Percentiles rank a stretch among this genome's conserved stretches.
Conservation (phyloP, 2,797 vertebrate genomes). For the Streptopelia turtur region DNA sequence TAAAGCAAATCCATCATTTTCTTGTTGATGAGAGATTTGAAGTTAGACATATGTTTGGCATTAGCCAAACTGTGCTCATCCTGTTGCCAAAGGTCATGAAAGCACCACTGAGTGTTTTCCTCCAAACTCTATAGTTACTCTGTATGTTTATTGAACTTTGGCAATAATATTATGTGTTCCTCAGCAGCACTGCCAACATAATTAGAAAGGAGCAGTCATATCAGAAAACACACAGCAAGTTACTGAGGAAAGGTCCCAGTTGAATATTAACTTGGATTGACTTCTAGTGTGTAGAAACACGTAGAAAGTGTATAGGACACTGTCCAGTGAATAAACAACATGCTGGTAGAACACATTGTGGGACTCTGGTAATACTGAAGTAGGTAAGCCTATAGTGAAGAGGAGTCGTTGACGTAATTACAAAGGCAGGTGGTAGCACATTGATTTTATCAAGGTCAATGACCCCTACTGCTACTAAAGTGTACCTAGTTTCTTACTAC, state of each 20-base stretch:
- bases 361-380: not conserved
- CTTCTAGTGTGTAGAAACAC: slow-evolving; percentile 27
- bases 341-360: not conserved
- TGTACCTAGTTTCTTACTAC: slow-evolving; percentile 17
- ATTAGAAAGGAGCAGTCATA: slow-evolving; percentile 30
- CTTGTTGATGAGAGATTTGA: slow-evolving; percentile 11
- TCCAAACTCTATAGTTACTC: slow-evolving; percentile 56
- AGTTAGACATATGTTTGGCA: slow-evolving; percentile 52
- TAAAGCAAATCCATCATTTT: slow-evolving; percentile 45
- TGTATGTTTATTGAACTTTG: slow-evolving; percentile 52
- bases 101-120: slow-evolving; percentile 11
- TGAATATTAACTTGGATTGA: slow-evolving; percentile 66
- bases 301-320: slow-evolving; percentile 25
- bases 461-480: slow-evolving; percentile 14
- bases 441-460: slow-evolving; percentile 18
- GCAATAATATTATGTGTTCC: slow-evolving; percentile 25
- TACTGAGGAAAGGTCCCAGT: slow-evolving; percentile 33
- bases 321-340: slow-evolving; percentile 21
- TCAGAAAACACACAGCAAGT: slow-evolving; percentile 40
- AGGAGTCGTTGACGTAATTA: slow-evolving; percentile 54
- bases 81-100: slow-evolving; percentile 54
- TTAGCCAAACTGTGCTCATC: not conserved
- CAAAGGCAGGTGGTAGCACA: slow-evolving; percentile 5
- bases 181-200: slow-evolving; percentile 44
- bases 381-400: not conserved